Base-by-base conservation (phyloP, 1,140 invertebrate genomes). In the Drosophila pseudoobscura region DNA sequence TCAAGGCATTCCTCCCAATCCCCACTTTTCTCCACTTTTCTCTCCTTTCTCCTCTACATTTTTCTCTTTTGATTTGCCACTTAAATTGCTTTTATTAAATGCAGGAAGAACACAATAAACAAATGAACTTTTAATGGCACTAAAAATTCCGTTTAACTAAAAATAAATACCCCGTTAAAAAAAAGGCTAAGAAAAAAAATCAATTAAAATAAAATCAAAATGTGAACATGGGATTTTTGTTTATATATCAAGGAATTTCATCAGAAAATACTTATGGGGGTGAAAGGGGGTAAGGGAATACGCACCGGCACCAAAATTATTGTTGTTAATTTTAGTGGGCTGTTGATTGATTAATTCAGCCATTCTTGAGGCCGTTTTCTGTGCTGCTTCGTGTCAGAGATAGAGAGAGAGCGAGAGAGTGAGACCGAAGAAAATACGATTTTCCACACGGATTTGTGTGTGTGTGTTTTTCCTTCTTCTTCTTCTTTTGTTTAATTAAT, bases 271-370 rank as follows among this genome's bases (percentile, higher is more conserved):
- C 41, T 29, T 45, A 24, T 15, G 11, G 35, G 11, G 11, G 4
- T 11, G 5, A 41, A 54, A 52, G 20, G 53, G 53, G 62, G 50
- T 47, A 26, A 54, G 53, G 65, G n/a, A 55, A 84, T 85, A 85
- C 82, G 82, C 83, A 87, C 83, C 74, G 73, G 74, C 82, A 69
- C 74, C 83, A 76, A 87, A 88, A 83, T 87, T 87, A 77, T 87
- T 87, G 83, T 87, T 87, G 84, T 87, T 87, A 70, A 88, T 78
- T 71, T 87, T 87, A 71, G 83, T 83, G 60, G 83, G 83, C 85
- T 87, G 35, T 39, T 39, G 83, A 83, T 87, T 82, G 49, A 87
- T 87, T 88, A 87, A 56, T 87, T 87, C 83, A 75, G 83, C 83
- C 80, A 87, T 87, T 53, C 11, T 83, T 76, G 75, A 72, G 70